Percentiles rank a stretch among this genome's conserved stretches.
Evolutionary conservation across 2,888 invertebrate species (phyloP).

Genomic region (Cheilosia soror): DNA sequence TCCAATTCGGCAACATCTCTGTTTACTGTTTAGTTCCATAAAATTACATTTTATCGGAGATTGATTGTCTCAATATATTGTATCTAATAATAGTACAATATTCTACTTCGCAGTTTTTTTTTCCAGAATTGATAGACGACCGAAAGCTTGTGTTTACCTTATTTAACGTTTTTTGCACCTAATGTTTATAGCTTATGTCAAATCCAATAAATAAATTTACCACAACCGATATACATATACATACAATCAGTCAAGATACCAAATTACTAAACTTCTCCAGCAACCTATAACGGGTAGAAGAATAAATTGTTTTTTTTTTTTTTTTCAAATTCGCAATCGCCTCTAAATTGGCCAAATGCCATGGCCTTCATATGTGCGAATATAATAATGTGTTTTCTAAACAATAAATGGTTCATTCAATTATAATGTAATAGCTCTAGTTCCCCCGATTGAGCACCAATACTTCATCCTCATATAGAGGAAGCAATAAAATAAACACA

Average conservation of each 20-base stretch:
- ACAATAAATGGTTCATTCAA: conserved; percentile 44
- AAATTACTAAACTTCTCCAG: conserved; percentile 42
- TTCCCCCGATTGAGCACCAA: conserved; percentile 9
- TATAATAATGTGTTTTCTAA: conserved; percentile 28
- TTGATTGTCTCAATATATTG: no score
- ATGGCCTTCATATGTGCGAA: conserved; percentile 27
- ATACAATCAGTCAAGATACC: conserved; percentile 41
- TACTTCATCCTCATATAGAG: not conserved
- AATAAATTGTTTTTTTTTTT: not conserved
- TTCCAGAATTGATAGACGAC: not conserved
- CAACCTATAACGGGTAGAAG: not conserved
- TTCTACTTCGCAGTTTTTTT: not conserved
- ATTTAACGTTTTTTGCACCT: conserved; percentile 6
- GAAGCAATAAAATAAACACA: conserved; percentile 14
- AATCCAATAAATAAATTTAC: conserved; percentile 33
- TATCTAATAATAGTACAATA: no score
- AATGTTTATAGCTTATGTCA: conserved; percentile 56
- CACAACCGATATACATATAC: conserved; percentile 5
- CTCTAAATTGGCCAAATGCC: conserved; percentile 39
- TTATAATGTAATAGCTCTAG: conserved; percentile 19
- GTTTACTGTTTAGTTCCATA: no score
- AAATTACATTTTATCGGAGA: no score
- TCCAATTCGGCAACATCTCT: no score
- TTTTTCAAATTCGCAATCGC: conserved; percentile 10
- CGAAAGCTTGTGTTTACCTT: not conserved